phyloP scores from a whole-genome alignment of 2,888 invertebrate genomes.

The Pterobdella sp. region DNA sequence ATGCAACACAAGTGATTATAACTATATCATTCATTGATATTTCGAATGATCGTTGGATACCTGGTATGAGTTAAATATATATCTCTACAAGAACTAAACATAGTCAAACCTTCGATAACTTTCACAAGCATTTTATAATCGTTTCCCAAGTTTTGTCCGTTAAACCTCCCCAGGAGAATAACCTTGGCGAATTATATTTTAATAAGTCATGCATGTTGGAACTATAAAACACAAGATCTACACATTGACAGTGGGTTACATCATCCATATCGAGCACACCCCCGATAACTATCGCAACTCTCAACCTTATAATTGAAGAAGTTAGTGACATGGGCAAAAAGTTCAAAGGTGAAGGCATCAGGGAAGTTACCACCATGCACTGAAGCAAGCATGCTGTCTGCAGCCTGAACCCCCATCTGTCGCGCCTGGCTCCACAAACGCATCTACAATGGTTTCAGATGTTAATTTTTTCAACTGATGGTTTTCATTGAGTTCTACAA shows the following conservation, averaged over 20 bases:
- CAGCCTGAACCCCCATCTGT: conserved; percentile 92
- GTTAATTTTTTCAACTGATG: not conserved
- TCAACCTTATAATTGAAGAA: conserved; percentile 80
- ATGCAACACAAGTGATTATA: not conserved
- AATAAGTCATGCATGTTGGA: too few relatives aligned
- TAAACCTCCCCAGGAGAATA: conserved; percentile 79
- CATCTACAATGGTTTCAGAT: conserved; percentile 58
- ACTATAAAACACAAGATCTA: too few relatives aligned
- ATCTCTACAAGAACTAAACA: conserved; percentile 11
- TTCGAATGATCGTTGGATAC: not conserved
- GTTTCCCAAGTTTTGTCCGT: conserved; percentile 76
- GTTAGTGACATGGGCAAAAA: conserved; percentile 90
- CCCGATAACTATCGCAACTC: not conserved
- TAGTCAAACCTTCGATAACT: conserved; percentile 62
- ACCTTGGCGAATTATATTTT: conserved; percentile 53
- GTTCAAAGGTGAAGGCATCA: conserved; percentile 86
- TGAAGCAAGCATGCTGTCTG: conserved; percentile 68
- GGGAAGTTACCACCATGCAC: not conserved
- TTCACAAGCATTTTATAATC: conserved; percentile 75
- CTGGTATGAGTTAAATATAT: not conserved
- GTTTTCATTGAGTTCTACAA: not conserved
- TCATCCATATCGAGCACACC: too few relatives aligned
- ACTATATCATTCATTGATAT: not conserved
- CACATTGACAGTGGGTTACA: too few relatives aligned
- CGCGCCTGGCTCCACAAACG: conserved; percentile 94